A percentile compares a stretch with the other conserved stretches of the same genome.
Evolutionary conservation across 2,797 vertebrate genomes (phyloP).

Genomic region (Hephaestus fuliginosus): DNA sequence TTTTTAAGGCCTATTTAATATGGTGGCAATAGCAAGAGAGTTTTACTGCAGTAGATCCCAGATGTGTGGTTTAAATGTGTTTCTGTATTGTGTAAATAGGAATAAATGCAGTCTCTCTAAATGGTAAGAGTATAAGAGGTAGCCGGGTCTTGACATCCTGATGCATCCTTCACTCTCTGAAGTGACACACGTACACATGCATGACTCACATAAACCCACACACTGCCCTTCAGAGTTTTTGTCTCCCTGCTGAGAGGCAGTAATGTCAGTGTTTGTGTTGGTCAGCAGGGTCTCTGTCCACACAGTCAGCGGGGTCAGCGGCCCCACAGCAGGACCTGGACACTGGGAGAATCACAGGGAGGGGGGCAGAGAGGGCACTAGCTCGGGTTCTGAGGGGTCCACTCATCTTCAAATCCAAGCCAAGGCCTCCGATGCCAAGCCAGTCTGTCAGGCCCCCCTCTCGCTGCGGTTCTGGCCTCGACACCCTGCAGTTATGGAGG

Average conservation of each 20-base stretch:
- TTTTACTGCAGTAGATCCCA: not conserved
- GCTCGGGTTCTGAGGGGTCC: constrained; percentile 66
- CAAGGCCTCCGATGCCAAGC: constrained; percentile 74
- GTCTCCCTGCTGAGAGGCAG: constrained; percentile 61
- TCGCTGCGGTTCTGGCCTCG: constrained; percentile 67
- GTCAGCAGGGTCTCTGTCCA: constrained; percentile 81
- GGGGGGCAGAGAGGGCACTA: constrained; percentile 35
- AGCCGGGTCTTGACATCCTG: constrained; percentile 7
- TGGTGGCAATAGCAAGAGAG: not conserved
- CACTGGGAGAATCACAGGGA: constrained; percentile 55
- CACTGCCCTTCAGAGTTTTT: constrained; percentile 69
- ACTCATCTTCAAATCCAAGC: constrained; percentile 72
- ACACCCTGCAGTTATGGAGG: constrained; percentile 71
- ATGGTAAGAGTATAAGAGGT: not conserved
- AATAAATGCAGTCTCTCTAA: not conserved
- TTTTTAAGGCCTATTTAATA: not conserved
- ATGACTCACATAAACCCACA: constrained; percentile 47
- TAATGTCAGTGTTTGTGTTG: constrained; percentile 76
- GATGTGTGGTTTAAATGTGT: too few species aligned
- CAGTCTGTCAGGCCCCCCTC: constrained; percentile 69
- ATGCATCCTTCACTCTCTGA: constrained; percentile 29
- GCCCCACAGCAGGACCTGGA: constrained; percentile 76
- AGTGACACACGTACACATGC: constrained; percentile 15
- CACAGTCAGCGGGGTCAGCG: constrained; percentile 75
- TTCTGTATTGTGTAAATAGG: too few species aligned